These are phyloP conservation scores for Carabus problematicus DNA, from an alignment of 2,888 invertebrate genomes.

Conservation along the genomic window DNA sequence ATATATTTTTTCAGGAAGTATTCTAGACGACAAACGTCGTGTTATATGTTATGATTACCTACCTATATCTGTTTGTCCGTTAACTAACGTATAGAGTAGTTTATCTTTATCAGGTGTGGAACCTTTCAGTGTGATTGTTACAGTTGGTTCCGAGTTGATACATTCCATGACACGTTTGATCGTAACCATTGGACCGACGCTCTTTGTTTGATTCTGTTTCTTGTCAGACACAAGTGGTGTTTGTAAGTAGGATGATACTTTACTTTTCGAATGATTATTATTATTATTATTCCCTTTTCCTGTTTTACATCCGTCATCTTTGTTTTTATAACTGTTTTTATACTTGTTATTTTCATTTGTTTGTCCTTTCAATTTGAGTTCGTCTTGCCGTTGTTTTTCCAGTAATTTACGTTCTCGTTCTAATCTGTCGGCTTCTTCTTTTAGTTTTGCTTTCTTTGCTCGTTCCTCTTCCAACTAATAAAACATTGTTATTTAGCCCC, in stretches of 20 bases:
- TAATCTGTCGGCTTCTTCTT: constrained; percentile 23
- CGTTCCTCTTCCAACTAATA: constrained; percentile 51
- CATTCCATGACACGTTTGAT: constrained; percentile 75
- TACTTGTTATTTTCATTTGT: constrained; percentile 11
- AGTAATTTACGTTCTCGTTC: constrained; percentile 51
- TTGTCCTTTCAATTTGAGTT: constrained; percentile 49
- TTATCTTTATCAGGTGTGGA: constrained; percentile 77
- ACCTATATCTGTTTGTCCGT: constrained; percentile 62
- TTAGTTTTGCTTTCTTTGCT: constrained; percentile 47
- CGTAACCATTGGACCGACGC: constrained; percentile 66
- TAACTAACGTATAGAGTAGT: constrained; percentile 74
- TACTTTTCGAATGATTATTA: constrained; percentile 22
- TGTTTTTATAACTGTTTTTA: constrained; percentile 21
- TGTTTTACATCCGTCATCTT: constrained; percentile 23
- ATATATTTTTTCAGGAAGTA: not conserved
- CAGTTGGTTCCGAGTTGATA: constrained; percentile 71
- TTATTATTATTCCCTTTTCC: not conserved
- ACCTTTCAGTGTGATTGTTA: constrained; percentile 79
- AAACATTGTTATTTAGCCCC: constrained; percentile 2
- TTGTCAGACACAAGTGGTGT: not conserved
- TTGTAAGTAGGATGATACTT: constrained; percentile 8
- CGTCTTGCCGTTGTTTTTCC: constrained; percentile 50
- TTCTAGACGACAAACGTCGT: not conserved
- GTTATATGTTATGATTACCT: constrained; percentile 11
- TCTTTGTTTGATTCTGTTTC: not conserved